phyloP scores from a whole-genome alignment of 2,888 invertebrate species.

The Acrobasis consociella region DNA sequence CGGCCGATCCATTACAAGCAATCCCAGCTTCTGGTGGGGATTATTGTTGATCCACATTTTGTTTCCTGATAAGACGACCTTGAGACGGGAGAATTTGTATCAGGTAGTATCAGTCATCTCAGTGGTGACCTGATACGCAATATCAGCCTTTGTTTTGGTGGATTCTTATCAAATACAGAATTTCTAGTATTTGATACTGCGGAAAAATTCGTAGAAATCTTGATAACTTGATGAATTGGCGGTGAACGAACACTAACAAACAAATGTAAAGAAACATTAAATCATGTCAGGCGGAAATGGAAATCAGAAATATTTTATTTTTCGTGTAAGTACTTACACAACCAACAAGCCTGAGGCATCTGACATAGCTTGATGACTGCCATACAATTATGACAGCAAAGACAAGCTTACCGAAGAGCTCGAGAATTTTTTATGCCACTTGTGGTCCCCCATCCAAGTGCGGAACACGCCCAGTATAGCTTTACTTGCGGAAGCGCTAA shows the following conservation, averaged over 20 bases:
- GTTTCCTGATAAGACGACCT: constrained; percentile 14
- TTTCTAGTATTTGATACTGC: not conserved
- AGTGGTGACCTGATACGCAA: constrained; percentile 9
- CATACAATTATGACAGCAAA: too few relatives aligned
- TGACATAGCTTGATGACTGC: too few relatives aligned
- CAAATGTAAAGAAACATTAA: not conserved
- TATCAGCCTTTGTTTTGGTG: constrained; percentile 19
- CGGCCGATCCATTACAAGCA: constrained; percentile 15
- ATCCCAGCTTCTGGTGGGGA: constrained; percentile 11
- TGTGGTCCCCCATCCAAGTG: too few relatives aligned
- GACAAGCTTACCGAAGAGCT: too few relatives aligned
- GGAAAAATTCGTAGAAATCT: constrained; percentile 5
- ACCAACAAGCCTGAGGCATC: too few relatives aligned
- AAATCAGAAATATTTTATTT: too few relatives aligned
- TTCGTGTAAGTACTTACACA: too few relatives aligned
- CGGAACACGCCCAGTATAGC: too few relatives aligned
- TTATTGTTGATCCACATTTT: constrained; percentile 16
- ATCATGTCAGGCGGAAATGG: too few relatives aligned
- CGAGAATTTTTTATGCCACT: too few relatives aligned
- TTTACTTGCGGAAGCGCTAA: too few relatives aligned
- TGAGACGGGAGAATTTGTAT: constrained; percentile 17
- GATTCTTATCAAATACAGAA: not conserved
- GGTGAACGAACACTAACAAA: not conserved
- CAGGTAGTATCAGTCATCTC: constrained; percentile 20
- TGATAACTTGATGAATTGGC: not conserved